Evolutionary conservation across 2,113 vertebrate species (phyloP).

Genomic region (Australoheros scitulus): DNA sequence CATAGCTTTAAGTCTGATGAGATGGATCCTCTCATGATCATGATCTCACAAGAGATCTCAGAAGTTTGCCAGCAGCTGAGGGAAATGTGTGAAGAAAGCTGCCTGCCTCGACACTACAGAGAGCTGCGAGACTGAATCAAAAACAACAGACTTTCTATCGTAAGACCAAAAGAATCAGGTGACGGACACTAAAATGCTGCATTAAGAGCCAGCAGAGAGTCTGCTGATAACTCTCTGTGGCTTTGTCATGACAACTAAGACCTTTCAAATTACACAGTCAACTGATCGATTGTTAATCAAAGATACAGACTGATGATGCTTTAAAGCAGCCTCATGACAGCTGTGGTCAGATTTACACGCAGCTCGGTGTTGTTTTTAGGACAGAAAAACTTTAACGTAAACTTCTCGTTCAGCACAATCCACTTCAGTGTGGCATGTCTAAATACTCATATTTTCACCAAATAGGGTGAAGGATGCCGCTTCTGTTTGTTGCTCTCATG

Average conservation of each 20-base stretch:
- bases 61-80: background rate
- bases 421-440: background rate
- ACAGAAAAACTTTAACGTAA: background rate
- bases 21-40: background rate
- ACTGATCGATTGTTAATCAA: background rate
- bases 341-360: background rate
- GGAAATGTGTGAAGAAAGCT: background rate
- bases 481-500: slow-evolving; percentile 20
- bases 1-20: background rate
- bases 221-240: background rate
- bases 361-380: background rate
- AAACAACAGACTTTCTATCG: background rate
- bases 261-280: background rate
- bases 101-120: background rate
- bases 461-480: slow-evolving; percentile 23
- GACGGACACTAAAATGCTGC: background rate
- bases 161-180: slow-evolving; percentile 7
- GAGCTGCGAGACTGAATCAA: background rate
- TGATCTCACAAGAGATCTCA: background rate
- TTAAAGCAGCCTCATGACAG: background rate
- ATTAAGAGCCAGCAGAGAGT: background rate
- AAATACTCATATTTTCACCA: slow-evolving; percentile 41
- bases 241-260: background rate
- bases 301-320: background rate
- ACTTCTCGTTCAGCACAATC: background rate